Base-by-base conservation (phyloP, 2,113 vertebrate genomes). In the Laticauda laticaudata region DNA sequence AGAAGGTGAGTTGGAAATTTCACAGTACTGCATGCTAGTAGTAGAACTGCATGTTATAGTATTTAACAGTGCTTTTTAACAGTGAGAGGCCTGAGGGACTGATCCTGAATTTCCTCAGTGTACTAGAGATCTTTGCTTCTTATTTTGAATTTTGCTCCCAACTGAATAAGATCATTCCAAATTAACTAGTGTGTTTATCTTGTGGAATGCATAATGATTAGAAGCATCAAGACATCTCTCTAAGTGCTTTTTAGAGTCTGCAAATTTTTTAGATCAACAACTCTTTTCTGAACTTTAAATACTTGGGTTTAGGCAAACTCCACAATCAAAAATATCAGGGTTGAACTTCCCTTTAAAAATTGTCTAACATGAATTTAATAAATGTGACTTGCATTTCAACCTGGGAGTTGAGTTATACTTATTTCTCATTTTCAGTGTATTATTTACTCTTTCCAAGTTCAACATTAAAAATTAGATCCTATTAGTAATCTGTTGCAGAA, bases 281-380 rank as follows among this genome's bases (percentile, higher is more conserved):
- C 8, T 10, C 7, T 45, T 55, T 48, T 57, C 75, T 85, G n/a
- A 39, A 24, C 53, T 56, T 26, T 56, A 26, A 45, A 91, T 45
- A 39, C 23, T 89, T 90, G 53, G 45, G 5, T 90, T 91, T 86
- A 85, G 34, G 21, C 24, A 45, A 56, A 48, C 15, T 91, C 53
- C 56, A 24, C 48, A 29, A 23, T 34, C 0, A 90, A 15, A 39
- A 89, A 91, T 61, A 64, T 94, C 93, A 75, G 86, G 43, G 4
- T 86, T 93, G 87, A 20, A 51, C 75, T 95, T 43, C 93, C 90
- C 24, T 57, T 89, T 43, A 94, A 48, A 91, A 95, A 95, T 89
- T 89, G 87, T 53, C 14, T 91, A 94, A 94, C 24, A 43, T 56
- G 48, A 93, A 94, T 92, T 21, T 93, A 88, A 51, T 59, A n/a